phyloP scores from a whole-genome alignment of 2,113 vertebrate species.

The Oryzias melastigma region DNA sequence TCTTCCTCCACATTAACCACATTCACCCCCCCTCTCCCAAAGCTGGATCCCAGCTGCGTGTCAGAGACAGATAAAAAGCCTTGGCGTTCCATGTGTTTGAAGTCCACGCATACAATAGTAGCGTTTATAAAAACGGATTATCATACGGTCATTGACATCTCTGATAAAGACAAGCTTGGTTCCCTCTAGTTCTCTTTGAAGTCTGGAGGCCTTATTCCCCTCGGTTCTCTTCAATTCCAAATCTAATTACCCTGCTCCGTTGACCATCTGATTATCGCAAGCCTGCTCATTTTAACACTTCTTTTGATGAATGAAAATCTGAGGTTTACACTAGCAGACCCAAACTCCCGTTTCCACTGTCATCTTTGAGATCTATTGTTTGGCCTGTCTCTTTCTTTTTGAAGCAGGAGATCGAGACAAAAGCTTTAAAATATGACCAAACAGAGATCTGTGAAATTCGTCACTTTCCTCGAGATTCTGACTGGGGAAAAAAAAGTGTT shows the following conservation, averaged over 20 bases:
- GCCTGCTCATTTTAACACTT: conserved; percentile 51
- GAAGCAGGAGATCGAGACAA: conserved; percentile 44
- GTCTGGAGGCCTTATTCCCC: conserved; percentile 27
- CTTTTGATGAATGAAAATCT: conserved; percentile 56
- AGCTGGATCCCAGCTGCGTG: conserved; percentile 57
- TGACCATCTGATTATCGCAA: conserved; percentile 47
- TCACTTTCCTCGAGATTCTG: conserved; percentile 32
- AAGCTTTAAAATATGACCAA: conserved; percentile 55
- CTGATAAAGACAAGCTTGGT: conserved; percentile 38
- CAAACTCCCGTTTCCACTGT: conserved; percentile 34
- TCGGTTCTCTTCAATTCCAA: conserved; percentile 57
- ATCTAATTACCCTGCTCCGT: conserved; percentile 55
- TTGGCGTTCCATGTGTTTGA: conserved; percentile 37
- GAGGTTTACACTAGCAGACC: conserved; percentile 22
- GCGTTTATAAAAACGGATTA: conserved; percentile 61
- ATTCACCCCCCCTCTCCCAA: conserved; percentile 36
- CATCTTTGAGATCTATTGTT: conserved; percentile 46
- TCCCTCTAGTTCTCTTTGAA: conserved; percentile 47
- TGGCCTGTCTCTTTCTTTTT: conserved; percentile 20
- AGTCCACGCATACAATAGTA: conserved; percentile 55
- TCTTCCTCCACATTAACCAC: conserved; percentile 43
- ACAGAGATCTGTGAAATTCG: conserved; percentile 42
- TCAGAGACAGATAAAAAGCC: conserved; percentile 52
- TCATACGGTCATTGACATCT: conserved; percentile 41
- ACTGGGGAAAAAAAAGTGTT: conserved; percentile 40